Percentiles rank a stretch among this genome's conserved stretches.
These are phyloP conservation scores for Nerophis lumbriciformis DNA, from an alignment of 2,113 vertebrate genomes.

Conservation along the genomic window DNA sequence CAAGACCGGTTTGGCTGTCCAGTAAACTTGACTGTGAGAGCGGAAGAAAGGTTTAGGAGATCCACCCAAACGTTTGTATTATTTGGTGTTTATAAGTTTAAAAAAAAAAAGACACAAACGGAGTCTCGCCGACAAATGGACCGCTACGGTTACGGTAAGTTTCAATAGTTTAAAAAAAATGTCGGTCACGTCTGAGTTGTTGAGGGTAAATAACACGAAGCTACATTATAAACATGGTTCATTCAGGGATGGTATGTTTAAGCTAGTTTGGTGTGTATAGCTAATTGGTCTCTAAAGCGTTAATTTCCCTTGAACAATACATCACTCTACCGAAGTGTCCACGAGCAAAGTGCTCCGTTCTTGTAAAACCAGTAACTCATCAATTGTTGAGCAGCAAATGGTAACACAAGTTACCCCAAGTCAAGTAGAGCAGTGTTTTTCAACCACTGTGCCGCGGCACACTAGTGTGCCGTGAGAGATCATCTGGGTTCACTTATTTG, in stretches of 20 bases:
- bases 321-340: conserved; percentile 8
- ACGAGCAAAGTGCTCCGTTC: conserved; percentile 1
- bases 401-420: too few relatives aligned
- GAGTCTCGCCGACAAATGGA: not conserved
- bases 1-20: conserved; percentile 2
- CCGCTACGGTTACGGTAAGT: conserved; percentile 24
- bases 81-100: not conserved
- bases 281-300: not conserved
- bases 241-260: not conserved
- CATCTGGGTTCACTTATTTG: too few relatives aligned
- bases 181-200: not conserved
- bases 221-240: not conserved
- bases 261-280: not conserved
- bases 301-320: not conserved
- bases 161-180: not conserved
- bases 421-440: too few relatives aligned
- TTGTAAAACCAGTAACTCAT: not conserved
- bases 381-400: too few relatives aligned
- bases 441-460: too few relatives aligned
- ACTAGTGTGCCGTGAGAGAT: too few relatives aligned
- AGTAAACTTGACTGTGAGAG: conserved; percentile 55
- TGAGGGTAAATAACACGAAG: not conserved
- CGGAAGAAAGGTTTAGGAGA: not conserved
- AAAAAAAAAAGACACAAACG: not conserved
- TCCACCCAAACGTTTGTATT: not conserved